Conservation (phyloP, 2,797 vertebrate genomes). For the Ptychobarbus kaznakovi region DNA sequence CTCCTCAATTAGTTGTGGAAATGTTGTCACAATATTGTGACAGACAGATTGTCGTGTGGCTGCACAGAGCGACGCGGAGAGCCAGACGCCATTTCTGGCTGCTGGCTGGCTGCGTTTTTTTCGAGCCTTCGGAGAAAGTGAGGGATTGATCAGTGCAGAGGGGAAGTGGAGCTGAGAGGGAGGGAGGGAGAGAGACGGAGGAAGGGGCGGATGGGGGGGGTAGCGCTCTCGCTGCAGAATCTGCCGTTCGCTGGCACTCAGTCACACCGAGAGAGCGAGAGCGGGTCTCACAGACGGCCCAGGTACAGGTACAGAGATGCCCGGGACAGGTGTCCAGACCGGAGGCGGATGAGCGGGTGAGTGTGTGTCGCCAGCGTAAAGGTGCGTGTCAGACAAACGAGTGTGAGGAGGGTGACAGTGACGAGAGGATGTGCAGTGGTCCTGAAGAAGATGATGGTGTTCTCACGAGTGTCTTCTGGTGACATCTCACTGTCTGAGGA, state of each 20-base stretch:
- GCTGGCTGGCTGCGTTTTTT: slow-evolving; percentile 43
- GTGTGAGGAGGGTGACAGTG: slow-evolving; percentile 22
- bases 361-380: slow-evolving; percentile 24
- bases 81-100: slow-evolving; percentile 45
- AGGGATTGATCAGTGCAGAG: slow-evolving; percentile 81
- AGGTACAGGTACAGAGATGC: slow-evolving; percentile 71
- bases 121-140: slow-evolving; percentile 68
- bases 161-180: slow-evolving; percentile 70
- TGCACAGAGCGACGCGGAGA: slow-evolving; percentile 20
- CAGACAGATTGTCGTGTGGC: slow-evolving; percentile 38
- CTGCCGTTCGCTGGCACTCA: slow-evolving; percentile 77
- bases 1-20: slow-evolving; percentile 38
- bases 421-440: slow-evolving; percentile 62
- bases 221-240: slow-evolving; percentile 77
- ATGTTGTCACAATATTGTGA: slow-evolving; percentile 56
- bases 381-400: slow-evolving; percentile 24
- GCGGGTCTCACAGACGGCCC: slow-evolving; percentile 72
- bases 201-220: slow-evolving; percentile 45
- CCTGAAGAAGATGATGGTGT: slow-evolving; percentile 71
- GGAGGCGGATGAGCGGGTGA: slow-evolving; percentile 47
- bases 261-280: slow-evolving; percentile 77
- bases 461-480: slow-evolving; percentile 77
- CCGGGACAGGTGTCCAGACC: slow-evolving; percentile 57
- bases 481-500: slow-evolving; percentile 76
- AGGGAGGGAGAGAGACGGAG: slow-evolving; percentile 61